A percentile compares a stretch with the other conserved stretches of the same genome.
phyloP scores from a whole-genome alignment of 2,888 invertebrate species.

The Apamea sordens region DNA sequence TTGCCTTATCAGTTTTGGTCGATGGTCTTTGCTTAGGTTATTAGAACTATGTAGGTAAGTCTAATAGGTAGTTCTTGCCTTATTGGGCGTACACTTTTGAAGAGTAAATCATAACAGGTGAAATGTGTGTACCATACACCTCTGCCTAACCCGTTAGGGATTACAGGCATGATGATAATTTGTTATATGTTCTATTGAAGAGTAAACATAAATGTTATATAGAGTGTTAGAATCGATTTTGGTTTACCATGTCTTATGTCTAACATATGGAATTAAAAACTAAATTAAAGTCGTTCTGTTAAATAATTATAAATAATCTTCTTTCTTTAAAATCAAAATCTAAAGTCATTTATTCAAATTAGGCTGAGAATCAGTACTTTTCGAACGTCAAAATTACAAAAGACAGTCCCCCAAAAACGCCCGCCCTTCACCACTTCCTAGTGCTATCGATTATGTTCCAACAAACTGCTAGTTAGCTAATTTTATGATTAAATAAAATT shows the following conservation, averaged over 20 bases:
- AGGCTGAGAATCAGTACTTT: no score
- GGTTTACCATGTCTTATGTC: no score
- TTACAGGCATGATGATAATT: not conserved
- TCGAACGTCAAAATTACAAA: no score
- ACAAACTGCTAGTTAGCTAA: not conserved
- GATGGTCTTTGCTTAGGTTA: not conserved
- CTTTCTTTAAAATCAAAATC: not conserved
- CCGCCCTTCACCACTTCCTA: no score
- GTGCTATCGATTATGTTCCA: not conserved
- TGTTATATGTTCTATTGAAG: not conserved
- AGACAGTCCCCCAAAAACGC: no score
- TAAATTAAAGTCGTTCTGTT: not conserved
- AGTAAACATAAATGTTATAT: not conserved
- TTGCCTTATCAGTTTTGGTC: conserved; percentile 17
- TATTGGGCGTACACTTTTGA: not conserved
- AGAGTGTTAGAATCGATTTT: not conserved
- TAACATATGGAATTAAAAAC: not conserved
- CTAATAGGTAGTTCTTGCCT: not conserved
- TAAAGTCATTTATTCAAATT: no score
- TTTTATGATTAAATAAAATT: no score
- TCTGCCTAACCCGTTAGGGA: not conserved
- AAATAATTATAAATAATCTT: not conserved
- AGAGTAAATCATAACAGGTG: not conserved
- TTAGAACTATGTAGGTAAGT: not conserved
- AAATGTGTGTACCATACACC: not conserved